phyloP scores from a whole-genome alignment of 2,797 vertebrate species.

The Schizothorax lantsangensis region DNA sequence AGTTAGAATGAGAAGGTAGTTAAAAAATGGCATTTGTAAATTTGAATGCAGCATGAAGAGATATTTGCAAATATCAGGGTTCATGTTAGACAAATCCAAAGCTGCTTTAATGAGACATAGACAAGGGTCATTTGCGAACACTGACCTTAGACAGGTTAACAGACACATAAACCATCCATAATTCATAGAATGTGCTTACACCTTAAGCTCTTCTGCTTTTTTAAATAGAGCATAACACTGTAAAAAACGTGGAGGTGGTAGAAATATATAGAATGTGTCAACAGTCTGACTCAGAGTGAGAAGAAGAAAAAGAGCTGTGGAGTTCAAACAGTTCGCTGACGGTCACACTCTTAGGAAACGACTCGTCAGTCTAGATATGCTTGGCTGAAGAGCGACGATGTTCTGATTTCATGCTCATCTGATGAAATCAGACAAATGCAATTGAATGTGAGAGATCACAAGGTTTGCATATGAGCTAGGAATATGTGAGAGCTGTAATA shows the following conservation, averaged over 20 bases:
- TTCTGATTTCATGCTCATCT: constrained; percentile 66
- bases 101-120: neutral
- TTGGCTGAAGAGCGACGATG: constrained; percentile 32
- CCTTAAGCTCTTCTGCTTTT: neutral
- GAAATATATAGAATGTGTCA: constrained; percentile 35
- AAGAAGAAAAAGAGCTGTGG: neutral
- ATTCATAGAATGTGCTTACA: neutral
- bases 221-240: constrained; percentile 30
- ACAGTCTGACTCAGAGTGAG: constrained; percentile 13
- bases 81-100: neutral
- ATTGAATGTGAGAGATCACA: neutral
- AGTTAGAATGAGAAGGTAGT: neutral
- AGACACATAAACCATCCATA: neutral
- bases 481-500: neutral
- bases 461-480: neutral
- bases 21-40: neutral
- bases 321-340: constrained; percentile 13
- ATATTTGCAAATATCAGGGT: neutral
- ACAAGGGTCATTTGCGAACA: neutral
- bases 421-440: constrained; percentile 71
- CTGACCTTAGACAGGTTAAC: neutral
- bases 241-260: constrained; percentile 19
- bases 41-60: neutral
- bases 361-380: constrained; percentile 13
- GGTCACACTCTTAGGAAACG: neutral